Evolutionary conservation across 1,140 invertebrate species (phyloP), one percentile per base, ranked within the genome.

Genomic region (Pseudachorutes palmiensis): DNA sequence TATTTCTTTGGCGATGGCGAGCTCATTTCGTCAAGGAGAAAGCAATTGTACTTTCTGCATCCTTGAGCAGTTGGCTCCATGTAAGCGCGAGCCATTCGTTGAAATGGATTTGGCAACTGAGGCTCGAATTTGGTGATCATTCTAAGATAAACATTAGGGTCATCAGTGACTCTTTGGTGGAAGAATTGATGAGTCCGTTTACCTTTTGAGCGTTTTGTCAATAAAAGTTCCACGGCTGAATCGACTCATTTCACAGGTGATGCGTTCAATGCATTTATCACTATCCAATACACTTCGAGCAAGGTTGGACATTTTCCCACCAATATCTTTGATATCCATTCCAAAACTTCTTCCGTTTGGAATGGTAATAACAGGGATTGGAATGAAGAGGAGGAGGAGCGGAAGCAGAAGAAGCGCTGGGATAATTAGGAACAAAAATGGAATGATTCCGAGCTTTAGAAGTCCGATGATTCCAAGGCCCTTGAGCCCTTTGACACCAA

Each of bases 401-500:
- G 72, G 70, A 24, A 73, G 41, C 9, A 73, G 59, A 9, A 73
- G 55, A 9, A 73, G 41, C 1, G 65, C 67, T 31, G 70, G 58
- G 24, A 66, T 31, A 3, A 69, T 19, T 22, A 73, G 41, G 45
- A 66, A 49, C 9, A 73, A 32, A 0, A 70, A 28, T 9, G 68
- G 68, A 22, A 73, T n/a, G 36, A 64, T 31, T 30, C 66, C 66
- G 22, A 62, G 41, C 33, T 71, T 71, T 0, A 66, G 24, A 2
- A 71, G 19, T 2, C 64, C 70, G 0, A 69, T 32, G 26, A 71
- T 33, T 2, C 70, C 70, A 1, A 71, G 48, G 2, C 67, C 68
- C 49, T 73, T 73, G 24, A 73, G 68, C 19, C 72, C 72, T 55
- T 73, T 71, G 2, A 73, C 28, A n/a, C 72, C 72, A n/a, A 71